Conservation (phyloP, 2,113 vertebrate genomes). For the Daubentonia madagascariensis region DNA sequence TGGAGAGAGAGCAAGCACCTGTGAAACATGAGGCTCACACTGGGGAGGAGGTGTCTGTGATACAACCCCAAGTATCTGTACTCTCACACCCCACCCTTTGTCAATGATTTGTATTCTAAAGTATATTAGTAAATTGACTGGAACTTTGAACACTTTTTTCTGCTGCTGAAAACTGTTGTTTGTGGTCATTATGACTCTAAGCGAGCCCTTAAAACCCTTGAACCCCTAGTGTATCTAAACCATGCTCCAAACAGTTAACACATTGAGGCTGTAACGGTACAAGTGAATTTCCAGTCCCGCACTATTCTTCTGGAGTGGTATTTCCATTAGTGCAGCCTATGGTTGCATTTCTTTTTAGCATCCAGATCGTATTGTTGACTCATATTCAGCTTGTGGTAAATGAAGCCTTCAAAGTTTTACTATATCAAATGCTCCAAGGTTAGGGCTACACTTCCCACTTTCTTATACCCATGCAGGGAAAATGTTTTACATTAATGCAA, state of each 20-base stretch:
- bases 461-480: not conserved
- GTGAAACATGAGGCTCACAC: not conserved
- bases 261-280: not conserved
- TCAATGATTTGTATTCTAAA: not conserved
- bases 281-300: not conserved
- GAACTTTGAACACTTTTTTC: not conserved
- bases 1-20: conserved; percentile 12
- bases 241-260: not conserved
- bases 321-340: not conserved
- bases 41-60: not conserved
- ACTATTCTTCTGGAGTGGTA: not conserved
- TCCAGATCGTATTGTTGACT: not conserved
- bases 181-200: not conserved
- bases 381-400: not conserved
- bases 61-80: not conserved
- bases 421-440: not conserved
- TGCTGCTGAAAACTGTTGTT: not conserved
- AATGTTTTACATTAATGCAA: not conserved
- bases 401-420: not conserved
- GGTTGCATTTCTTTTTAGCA: not conserved
- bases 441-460: not conserved
- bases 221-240: not conserved
- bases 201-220: not conserved
- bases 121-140: not conserved
- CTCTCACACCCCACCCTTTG: not conserved